Conservation (phyloP, 2,888 invertebrate genomes). For the Chrysotoxum bicinctum region DNA sequence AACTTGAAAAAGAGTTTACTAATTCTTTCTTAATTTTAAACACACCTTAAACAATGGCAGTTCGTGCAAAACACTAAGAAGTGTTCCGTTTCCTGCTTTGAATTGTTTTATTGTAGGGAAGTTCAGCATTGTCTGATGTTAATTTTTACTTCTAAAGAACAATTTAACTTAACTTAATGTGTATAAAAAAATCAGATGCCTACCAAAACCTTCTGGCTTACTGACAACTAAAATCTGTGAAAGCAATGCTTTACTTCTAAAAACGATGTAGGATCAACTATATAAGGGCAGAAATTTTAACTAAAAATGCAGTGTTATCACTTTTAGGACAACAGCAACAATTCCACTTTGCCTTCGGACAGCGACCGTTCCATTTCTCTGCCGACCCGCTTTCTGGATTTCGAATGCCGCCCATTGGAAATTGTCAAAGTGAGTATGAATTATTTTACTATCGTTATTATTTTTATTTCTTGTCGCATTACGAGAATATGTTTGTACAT, state of each 20-base stretch:
- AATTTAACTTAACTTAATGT: no score
- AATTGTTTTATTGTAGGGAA: no score
- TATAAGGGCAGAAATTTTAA: constrained; percentile 82
- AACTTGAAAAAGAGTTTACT: no score
- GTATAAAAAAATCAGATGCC: no score
- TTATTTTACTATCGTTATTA: background rate
- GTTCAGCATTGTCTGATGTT: no score
- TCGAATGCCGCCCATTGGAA: constrained; percentile 94
- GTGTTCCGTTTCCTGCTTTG: no score
- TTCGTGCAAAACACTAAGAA: no score
- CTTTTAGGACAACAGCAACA: constrained; percentile 97
- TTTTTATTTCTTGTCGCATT: background rate
- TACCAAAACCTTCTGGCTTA: no score
- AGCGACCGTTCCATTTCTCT: constrained; percentile 93
- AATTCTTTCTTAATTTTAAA: no score
- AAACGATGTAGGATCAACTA: constrained; percentile 57
- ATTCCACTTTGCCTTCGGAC: constrained; percentile 95
- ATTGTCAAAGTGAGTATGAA: constrained; percentile 92
- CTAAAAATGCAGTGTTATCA: constrained; percentile 89
- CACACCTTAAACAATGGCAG: no score
- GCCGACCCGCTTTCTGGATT: constrained; percentile 93
- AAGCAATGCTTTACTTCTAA: background rate
- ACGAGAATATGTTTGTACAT: background rate
- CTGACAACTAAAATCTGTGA: background rate
- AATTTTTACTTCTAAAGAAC: no score